Percentiles rank a stretch among this genome's conserved stretches.
phyloP scores from a whole-genome alignment of 2,113 vertebrate species.

The Chinchilla lanigera region DNA sequence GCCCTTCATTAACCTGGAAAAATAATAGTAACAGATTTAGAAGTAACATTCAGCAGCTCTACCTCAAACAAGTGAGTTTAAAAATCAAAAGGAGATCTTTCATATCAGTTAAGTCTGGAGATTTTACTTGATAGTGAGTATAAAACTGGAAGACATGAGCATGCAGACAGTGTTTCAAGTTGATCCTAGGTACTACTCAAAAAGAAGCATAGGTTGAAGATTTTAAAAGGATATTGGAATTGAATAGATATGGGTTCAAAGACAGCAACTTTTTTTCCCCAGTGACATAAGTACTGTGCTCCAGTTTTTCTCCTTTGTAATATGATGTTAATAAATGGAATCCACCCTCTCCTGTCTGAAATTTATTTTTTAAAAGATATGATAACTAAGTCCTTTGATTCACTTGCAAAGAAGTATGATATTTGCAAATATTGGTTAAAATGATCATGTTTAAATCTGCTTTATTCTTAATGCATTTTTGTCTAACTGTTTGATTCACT shows the following conservation, averaged over 20 bases:
- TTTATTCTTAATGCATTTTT: not conserved
- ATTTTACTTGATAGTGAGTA: not conserved
- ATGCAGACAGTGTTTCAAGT: not conserved
- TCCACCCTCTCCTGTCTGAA: not conserved
- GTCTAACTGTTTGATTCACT: not conserved
- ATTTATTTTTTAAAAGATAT: not conserved
- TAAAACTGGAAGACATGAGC: not conserved
- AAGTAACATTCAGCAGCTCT: not conserved
- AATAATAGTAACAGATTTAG: not conserved
- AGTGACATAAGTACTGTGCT: not conserved
- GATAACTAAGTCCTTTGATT: not conserved
- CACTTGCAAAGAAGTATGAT: not conserved
- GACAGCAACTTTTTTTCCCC: not conserved
- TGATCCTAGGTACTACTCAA: not conserved
- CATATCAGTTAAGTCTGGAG: not conserved
- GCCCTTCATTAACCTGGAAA: not conserved
- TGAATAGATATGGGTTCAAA: not conserved
- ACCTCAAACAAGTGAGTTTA: not conserved
- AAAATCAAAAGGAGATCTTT: not conserved
- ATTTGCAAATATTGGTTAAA: not conserved
- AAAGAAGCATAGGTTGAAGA: not conserved
- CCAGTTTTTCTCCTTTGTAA: not conserved
- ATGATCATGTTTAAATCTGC: not conserved
- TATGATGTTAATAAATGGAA: not conserved
- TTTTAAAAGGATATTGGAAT: not conserved